Base-by-base conservation (phyloP, 2,888 invertebrate genomes). In the Apodemia arnacis region DNA sequence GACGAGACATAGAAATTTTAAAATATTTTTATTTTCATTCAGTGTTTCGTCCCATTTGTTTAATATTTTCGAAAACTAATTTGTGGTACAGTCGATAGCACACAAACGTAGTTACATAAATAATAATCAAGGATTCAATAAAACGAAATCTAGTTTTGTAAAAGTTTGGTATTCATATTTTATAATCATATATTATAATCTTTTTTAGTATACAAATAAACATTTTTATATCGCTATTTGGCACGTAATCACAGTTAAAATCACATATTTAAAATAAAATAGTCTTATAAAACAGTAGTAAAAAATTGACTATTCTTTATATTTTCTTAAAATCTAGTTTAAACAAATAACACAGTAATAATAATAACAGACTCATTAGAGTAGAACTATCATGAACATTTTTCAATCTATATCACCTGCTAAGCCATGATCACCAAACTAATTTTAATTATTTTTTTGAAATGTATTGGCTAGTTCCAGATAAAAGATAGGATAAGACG, bases 351-450 rank as follows among this genome's bases (percentile, higher is more conserved):
- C 18, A 49, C 18, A 49, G 18, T 18, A 49, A n/a, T 49, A 18
- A 49, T 49, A 49, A 49, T 18, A 49, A 49, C 49, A 49, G 49
- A 5, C 49, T 49, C 7, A 54, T n/a, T n/a, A 54, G n/a, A 54
- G n/a, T 54, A 54, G 49, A 54, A 54, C 49, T 54, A 54, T 54
- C 49, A 54, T 54, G n/a, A 54, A 54, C 49, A 54, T 54, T 54
- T 54, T 54, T 54, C n/a, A n/a, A n/a, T n/a, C 49, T 54, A n/a
- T n/a, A 54, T 54, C n/a, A 54, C 49, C 49, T 49, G 49, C 49
- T 49, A 49, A 49, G 49, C 18, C 44, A 44, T 44, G 13, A 44
- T 44, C 44, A 44, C 44, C 49, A 49, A 49, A 49, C 49, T 49
- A 49, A 49, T 18, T 18, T 49, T 49, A 44, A 49, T 49, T 15